Base-by-base conservation (phyloP, 2,797 vertebrate species). In the Spizella passerina region DNA sequence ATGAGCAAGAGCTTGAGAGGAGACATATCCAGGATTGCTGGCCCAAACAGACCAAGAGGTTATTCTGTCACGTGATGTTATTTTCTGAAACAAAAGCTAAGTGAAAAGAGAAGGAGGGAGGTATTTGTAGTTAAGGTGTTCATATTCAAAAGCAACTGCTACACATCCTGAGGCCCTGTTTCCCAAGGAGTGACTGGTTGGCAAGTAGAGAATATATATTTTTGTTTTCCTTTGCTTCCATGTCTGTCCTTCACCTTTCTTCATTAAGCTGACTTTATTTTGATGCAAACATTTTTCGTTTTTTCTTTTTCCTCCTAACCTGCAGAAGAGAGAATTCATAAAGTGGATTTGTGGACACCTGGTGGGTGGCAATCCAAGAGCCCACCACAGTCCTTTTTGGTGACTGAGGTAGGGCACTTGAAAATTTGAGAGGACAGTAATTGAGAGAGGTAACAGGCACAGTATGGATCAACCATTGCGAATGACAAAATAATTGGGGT, bases 161-260 rank as follows among this genome's bases (percentile, higher is more conserved):
- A 21, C 3, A 16, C 1, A 2, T 73, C 9, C 6, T 43, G 24
- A 49, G 5, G 11, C 2, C 10, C 9, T 47, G 3, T 14, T 75
- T 87, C 41, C 11, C 36, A 56, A 16, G 13, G 65, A 46, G 16
- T 46, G 30, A 26, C 3, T 65, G 34, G 8, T 20, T 70, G 29
- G 32, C 7, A 68, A 82, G 13, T 30, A 43, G 8, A 46, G 27
- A 70, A 70, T 14, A 21, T 5, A 3, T 27, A 30, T 19, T 26
- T 59, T 53, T 24, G 2, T 29, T 46, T 64, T 39, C 6, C 4
- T 86, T 73, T 64, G 9, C 14, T 72, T 76, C 12, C 3, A 5
- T 0, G 0, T 30, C 4, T 26, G 19, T 19, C 10, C 18, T 63
- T 61, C 61, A 9, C 7, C 39, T 55, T 86, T 39, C 12, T 55